Percentiles rank a stretch among this genome's conserved stretches.
Conservation (phyloP, 2,888 invertebrate genomes). For the Strigamia crassipes region DNA sequence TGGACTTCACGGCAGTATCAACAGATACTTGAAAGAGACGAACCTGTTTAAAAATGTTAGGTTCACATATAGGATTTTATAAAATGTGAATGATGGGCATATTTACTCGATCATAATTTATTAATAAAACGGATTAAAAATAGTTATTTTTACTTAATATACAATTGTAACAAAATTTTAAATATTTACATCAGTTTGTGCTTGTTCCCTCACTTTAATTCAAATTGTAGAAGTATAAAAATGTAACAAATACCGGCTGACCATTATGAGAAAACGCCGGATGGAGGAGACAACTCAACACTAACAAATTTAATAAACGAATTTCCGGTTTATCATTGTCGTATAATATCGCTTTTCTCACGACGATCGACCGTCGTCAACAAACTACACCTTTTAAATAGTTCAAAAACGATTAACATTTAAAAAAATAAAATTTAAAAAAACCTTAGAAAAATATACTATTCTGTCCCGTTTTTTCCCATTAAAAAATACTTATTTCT, state of each 20-base stretch:
- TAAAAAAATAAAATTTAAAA: neutral
- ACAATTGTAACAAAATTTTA: neutral
- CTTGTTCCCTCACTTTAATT: neutral
- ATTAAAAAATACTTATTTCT: neutral
- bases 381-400: neutral
- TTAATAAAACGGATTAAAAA: neutral
- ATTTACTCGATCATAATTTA: neutral
- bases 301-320: neutral
- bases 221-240: neutral
- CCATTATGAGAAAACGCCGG: neutral
- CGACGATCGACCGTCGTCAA: neutral
- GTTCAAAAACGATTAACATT: neutral
- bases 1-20: neutral
- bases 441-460: constrained; percentile 8
- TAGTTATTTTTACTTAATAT: neutral
- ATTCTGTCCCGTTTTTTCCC: neutral
- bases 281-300: no score
- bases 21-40: neutral
- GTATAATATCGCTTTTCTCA: neutral
- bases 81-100: neutral
- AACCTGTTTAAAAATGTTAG: neutral
- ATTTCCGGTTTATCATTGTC: neutral
- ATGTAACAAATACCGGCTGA: neutral
- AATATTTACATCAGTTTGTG: neutral
- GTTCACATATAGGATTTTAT: neutral